These are phyloP conservation scores for Dendrophyllia cribrosa DNA, from an alignment of 64 coral and sea anemone genomes.

Conservation along the genomic window DNA sequence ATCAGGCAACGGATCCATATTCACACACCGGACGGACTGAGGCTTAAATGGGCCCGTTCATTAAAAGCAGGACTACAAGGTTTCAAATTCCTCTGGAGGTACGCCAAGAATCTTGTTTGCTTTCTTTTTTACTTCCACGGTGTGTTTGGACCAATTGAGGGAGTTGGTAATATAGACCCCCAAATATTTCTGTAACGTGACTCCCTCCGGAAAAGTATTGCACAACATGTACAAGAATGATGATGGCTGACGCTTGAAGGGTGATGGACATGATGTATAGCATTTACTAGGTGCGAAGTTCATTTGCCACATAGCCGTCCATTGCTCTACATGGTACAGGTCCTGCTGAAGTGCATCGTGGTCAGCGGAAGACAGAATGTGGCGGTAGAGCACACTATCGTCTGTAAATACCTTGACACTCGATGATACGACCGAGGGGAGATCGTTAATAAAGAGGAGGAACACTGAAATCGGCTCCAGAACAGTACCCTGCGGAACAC, in stretches of 20 bases:
- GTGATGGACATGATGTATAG: too few relatives aligned
- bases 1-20: too few relatives aligned
- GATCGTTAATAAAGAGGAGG: too few relatives aligned
- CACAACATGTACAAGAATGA: too few relatives aligned
- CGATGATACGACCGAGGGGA: too few relatives aligned
- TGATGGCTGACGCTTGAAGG: too few relatives aligned
- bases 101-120: conserved; percentile 37
- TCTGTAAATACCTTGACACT: too few relatives aligned
- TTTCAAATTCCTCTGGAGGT: background rate
- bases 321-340: background rate
- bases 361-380: background rate
- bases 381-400: too few relatives aligned
- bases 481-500: conserved; percentile 22
- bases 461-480: conserved; percentile 2
- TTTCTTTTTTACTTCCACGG: conserved; percentile 16
- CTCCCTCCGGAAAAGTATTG: too few relatives aligned
- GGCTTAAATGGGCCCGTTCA: background rate
- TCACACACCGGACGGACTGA: background rate
- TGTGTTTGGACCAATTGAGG: conserved; percentile 19
- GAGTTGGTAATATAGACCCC: conserved; percentile 12
- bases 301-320: too few relatives aligned
- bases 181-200: too few relatives aligned
- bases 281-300: too few relatives aligned
- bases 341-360: background rate
- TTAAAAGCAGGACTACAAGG: conserved; percentile 5